Evolutionary conservation across 2,113 vertebrate genomes (phyloP).

Genomic region (Indicator indicator): DNA sequence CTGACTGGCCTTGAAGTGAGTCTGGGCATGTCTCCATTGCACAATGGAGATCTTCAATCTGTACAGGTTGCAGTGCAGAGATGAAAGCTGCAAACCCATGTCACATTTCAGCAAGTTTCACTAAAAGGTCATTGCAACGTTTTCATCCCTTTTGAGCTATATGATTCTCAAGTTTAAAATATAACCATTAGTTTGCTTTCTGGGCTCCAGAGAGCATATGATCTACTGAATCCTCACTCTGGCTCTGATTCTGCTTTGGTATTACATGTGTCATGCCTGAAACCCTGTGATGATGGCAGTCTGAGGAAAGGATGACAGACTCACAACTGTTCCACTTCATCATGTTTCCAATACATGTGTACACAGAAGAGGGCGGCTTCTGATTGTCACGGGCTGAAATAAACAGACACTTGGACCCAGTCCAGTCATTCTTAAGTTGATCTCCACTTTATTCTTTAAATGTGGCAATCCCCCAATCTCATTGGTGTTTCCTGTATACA

Average conservation of each 20-base stretch:
- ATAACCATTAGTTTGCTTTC: neutral
- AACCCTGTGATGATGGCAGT: neutral
- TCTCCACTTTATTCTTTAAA: neutral
- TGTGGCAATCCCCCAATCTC: neutral
- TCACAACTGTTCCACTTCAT: neutral
- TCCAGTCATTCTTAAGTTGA: neutral
- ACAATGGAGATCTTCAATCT: neutral
- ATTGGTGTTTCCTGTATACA: neutral
- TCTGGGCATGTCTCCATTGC: neutral
- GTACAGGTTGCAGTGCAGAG: neutral
- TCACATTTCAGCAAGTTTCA: neutral
- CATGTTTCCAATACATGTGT: neutral
- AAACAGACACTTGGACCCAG: neutral
- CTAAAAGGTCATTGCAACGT: rapidly evolving
- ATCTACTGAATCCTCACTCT: neutral
- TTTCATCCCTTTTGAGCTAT: neutral
- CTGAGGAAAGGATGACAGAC: neutral
- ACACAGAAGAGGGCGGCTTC: neutral
- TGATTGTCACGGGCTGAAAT: neutral
- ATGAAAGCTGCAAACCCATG: neutral
- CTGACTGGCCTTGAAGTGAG: neutral
- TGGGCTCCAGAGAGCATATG: neutral
- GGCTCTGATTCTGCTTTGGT: neutral
- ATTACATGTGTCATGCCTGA: neutral
- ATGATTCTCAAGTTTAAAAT: neutral